Conservation (phyloP, 2,888 invertebrate species). For the Rhorus exstirpatorius region DNA sequence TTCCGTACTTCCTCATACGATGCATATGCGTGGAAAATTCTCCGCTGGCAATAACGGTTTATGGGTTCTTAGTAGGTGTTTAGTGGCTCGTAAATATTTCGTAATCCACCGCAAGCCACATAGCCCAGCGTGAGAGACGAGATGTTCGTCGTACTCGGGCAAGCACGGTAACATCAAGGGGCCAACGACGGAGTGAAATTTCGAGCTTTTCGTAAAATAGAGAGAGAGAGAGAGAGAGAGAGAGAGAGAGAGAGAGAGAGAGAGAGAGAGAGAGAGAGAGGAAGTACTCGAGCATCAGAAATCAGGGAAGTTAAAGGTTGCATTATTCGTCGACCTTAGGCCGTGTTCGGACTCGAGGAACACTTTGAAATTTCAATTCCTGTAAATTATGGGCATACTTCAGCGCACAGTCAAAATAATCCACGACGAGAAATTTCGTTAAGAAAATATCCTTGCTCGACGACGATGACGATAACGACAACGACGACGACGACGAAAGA, state of each 20-base stretch:
- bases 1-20: too few species aligned
- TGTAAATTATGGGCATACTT: conserved; percentile 26
- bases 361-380: conserved; percentile 37
- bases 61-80: conserved; percentile 68
- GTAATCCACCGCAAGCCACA: conserved; percentile 26
- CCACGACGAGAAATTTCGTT: conserved; percentile 26
- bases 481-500: too few species aligned
- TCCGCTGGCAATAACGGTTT: conserved; percentile 6
- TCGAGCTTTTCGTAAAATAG: conserved; percentile 33
- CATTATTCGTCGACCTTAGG: conserved; percentile 34
- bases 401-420: conserved; percentile 7
- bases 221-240: conserved; percentile 13
- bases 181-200: conserved; percentile 38
- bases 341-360: conserved; percentile 39
- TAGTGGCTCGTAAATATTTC: conserved; percentile 70
- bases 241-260: conserved; percentile 4
- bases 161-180: conserved; percentile 3
- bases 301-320: conserved; percentile 46
- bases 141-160: conserved; percentile 15
- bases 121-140: conserved; percentile 25
- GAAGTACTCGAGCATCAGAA: conserved; percentile 20
- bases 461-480: too few species aligned
- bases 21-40: too few species aligned
- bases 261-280: conserved; percentile 16
- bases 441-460: conserved; percentile 1